These are phyloP conservation scores for Ahaetulla prasina DNA, from an alignment of 2,113 vertebrate species.

Conservation along the genomic window DNA sequence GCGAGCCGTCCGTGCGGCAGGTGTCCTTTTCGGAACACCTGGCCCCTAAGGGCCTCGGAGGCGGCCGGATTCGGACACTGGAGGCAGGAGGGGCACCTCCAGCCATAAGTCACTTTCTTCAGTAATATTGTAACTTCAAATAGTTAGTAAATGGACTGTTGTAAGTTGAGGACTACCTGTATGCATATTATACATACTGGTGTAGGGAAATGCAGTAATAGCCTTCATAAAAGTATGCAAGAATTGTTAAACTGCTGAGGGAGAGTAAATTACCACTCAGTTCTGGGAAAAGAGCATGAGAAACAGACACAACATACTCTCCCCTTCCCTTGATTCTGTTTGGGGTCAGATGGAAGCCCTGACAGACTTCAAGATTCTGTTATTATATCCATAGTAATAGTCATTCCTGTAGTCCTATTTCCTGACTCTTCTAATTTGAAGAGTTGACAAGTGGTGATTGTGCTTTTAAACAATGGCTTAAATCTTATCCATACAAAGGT, in stretches of 20 bases:
- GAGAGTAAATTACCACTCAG: neutral
- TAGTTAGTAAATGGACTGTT: neutral
- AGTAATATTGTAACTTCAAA: neutral
- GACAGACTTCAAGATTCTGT: neutral
- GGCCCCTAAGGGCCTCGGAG: too few species aligned
- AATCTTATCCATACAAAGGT: neutral
- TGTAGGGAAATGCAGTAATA: neutral
- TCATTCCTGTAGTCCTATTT: neutral
- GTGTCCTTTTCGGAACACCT: too few species aligned
- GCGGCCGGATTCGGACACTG: too few species aligned
- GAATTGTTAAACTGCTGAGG: neutral
- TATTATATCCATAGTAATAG: neutral
- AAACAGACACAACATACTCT: neutral
- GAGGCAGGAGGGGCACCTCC: too few species aligned
- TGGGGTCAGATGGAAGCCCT: neutral
- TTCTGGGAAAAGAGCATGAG: neutral
- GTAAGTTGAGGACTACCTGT: neutral
- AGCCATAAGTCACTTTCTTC: neutral
- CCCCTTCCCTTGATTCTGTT: neutral
- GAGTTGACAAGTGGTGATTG: neutral
- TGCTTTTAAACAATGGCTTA: neutral
- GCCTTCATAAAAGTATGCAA: neutral
- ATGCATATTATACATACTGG: neutral
- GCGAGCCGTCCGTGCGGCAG: too few species aligned
- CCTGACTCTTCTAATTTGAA: neutral